Conservation (phyloP, 2,888 invertebrate genomes). For the Drosophila paranaensis region DNA sequence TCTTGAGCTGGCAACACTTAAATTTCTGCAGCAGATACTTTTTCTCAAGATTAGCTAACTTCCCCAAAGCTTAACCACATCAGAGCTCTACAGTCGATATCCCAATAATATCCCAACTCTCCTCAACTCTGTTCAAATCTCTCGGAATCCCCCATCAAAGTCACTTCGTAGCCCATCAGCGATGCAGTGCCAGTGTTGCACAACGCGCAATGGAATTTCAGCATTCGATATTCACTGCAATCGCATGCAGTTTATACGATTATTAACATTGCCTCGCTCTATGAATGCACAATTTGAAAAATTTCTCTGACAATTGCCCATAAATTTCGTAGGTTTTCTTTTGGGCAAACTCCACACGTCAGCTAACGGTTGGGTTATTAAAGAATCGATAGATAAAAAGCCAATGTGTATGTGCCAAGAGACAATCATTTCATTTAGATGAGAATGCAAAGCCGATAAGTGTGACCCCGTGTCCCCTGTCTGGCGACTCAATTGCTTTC, state of each 20-base stretch:
- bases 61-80: no score
- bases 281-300: slow-evolving; percentile 29
- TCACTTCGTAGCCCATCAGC: slow-evolving; percentile 2
- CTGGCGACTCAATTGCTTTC: slow-evolving; percentile 63
- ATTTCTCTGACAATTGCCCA: slow-evolving; percentile 30
- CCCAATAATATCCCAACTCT: no score
- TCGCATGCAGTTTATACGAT: slow-evolving; percentile 51
- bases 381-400: slow-evolving; percentile 30
- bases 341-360: slow-evolving; percentile 50
- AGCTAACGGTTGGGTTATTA: slow-evolving; percentile 51
- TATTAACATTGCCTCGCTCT: slow-evolving; percentile 66
- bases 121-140: not conserved
- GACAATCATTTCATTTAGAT: slow-evolving; percentile 71
- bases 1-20: no score
- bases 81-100: no score
- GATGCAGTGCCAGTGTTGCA: slow-evolving; percentile 52
- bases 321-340: not conserved
- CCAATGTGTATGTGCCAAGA: slow-evolving; percentile 29
- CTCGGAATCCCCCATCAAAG: not conserved
- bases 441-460: slow-evolving; percentile 61
- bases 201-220: slow-evolving; percentile 44
- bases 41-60: no score
- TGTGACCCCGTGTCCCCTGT: slow-evolving; percentile 37
- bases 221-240: slow-evolving; percentile 56
- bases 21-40: no score